These are phyloP conservation scores for Suricata suricatta DNA, from an alignment of 2,113 vertebrate genomes.

Conservation along the genomic window DNA sequence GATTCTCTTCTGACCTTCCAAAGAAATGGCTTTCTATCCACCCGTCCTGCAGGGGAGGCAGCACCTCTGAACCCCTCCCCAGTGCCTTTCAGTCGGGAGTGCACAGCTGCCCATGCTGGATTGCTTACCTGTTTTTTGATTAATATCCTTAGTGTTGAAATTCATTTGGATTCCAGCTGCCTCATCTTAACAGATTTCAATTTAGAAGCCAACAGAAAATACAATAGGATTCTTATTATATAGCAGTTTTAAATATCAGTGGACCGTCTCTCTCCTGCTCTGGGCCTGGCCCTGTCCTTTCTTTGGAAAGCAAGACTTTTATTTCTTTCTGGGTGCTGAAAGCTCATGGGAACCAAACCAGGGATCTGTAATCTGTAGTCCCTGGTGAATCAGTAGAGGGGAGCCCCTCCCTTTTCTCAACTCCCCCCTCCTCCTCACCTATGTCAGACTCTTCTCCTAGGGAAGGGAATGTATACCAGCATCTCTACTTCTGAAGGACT, in stretches of 20 bases:
- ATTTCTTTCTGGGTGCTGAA: not conserved
- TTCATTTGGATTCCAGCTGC: conserved; percentile 39
- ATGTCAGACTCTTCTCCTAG: not conserved
- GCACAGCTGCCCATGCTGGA: not conserved
- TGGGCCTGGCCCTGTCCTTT: not conserved
- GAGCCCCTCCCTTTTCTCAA: not conserved
- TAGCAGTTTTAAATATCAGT: not conserved
- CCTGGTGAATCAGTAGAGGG: not conserved
- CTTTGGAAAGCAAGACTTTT: not conserved
- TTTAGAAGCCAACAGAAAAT: conserved; percentile 39
- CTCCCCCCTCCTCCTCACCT: too few relatives aligned
- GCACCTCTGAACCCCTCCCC: not conserved
- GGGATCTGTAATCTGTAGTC: not conserved
- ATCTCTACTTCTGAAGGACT: not conserved
- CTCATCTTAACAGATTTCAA: conserved; percentile 60
- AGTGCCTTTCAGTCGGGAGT: conserved; percentile 39
- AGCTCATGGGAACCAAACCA: not conserved
- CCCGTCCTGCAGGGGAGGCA: conserved; percentile 3
- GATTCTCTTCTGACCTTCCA: not conserved
- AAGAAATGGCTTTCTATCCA: conserved; percentile 37
- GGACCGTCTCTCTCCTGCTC: not conserved
- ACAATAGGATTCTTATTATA: not conserved
- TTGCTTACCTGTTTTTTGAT: conserved; percentile 51
- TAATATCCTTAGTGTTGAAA: conserved; percentile 61
- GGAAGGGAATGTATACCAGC: not conserved